phyloP scores from a whole-genome alignment of 2,113 vertebrate species.

The Neomonachus schauinslandi region DNA sequence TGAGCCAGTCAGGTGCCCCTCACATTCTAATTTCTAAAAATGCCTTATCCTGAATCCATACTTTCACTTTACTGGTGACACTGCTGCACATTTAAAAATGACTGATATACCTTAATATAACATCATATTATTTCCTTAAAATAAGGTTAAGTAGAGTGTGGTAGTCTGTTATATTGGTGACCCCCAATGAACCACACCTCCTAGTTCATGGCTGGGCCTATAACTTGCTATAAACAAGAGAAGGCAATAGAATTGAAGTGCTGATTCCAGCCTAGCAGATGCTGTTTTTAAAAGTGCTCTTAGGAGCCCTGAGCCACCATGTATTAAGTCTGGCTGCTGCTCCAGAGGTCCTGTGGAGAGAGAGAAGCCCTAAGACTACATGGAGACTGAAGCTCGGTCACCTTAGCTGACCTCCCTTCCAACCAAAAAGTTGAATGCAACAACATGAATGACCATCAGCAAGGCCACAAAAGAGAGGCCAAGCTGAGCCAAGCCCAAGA shows the following conservation, averaged over 20 bases:
- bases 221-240: neutral
- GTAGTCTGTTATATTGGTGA: neutral
- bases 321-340: neutral
- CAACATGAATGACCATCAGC: neutral
- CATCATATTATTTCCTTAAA: neutral
- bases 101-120: neutral
- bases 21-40: slow-evolving; percentile 11
- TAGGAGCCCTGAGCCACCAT: neutral
- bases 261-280: neutral
- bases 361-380: neutral
- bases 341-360: neutral
- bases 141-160: neutral
- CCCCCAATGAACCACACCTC: neutral
- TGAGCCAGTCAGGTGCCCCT: neutral
- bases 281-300: neutral
- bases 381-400: neutral
- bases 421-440: neutral
- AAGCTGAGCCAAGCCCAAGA: neutral
- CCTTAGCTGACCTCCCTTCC: neutral
- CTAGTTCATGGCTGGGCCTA: neutral
- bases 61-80: neutral
- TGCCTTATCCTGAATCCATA: neutral
- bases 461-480: neutral
- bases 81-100: neutral
- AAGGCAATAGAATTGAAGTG: neutral